A percentile compares a stretch with the other conserved stretches of the same genome.
phyloP scores from a whole-genome alignment of 1,140 invertebrate species.

The Pachypsylla venusta region DNA sequence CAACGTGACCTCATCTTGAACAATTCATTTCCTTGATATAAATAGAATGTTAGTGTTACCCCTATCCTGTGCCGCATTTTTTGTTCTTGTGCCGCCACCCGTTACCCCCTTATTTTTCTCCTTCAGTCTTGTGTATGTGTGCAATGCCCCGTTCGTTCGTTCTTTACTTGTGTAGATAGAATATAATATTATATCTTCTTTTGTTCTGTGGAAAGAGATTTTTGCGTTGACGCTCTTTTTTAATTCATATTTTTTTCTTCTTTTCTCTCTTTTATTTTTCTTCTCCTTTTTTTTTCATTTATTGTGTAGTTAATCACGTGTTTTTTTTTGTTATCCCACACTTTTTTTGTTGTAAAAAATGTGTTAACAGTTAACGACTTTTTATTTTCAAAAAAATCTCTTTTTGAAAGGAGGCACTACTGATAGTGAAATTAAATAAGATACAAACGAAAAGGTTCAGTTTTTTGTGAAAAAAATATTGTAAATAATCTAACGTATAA shows the following conservation, averaged over 20 bases:
- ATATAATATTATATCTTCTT: background rate
- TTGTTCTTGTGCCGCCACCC: background rate
- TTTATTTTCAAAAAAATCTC: no score
- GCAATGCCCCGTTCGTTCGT: background rate
- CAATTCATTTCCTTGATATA: no score
- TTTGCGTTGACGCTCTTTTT: slow-evolving; percentile 4
- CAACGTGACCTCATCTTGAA: no score
- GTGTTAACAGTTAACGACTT: slow-evolving; percentile 1
- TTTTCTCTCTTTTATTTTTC: background rate
- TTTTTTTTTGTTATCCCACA: background rate
- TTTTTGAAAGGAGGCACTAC: no score
- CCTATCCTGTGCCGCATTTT: background rate
- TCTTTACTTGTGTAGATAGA: background rate
- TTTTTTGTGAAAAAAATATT: no score
- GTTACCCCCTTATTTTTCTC: slow-evolving; percentile 1
- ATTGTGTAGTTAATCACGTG: background rate
- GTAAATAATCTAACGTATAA: no score
- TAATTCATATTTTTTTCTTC: background rate
- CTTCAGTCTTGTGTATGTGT: no score
- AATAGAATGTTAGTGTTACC: no score
- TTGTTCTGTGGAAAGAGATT: slow-evolving; percentile 9
- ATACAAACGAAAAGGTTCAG: no score
- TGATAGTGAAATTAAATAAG: no score
- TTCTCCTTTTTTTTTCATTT: background rate
- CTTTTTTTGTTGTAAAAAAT: background rate